Percentiles rank a stretch among this genome's conserved stretches.
phyloP scores from a whole-genome alignment of 2,797 vertebrate species.

The Mionectes olivaceus region DNA sequence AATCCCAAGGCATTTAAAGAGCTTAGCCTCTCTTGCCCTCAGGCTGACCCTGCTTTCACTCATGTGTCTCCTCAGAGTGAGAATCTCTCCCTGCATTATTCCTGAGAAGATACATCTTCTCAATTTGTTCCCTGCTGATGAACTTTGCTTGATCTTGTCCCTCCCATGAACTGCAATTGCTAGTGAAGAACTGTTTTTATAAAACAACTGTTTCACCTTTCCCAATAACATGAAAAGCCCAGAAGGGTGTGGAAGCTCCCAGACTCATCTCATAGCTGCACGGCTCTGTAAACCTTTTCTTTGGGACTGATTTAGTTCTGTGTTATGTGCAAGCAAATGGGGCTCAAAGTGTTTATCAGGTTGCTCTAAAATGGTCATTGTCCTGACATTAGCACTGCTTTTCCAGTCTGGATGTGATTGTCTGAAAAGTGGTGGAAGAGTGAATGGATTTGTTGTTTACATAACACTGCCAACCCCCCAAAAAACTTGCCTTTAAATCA shows the following conservation, averaged over 20 bases:
- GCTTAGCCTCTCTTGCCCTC: neutral
- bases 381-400: neutral
- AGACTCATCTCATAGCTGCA: neutral
- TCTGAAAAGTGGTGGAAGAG: neutral
- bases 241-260: neutral
- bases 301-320: neutral
- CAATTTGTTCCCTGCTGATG: neutral
- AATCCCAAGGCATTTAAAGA: slow-evolving; percentile 14
- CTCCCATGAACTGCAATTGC: neutral
- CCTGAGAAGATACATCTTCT: neutral
- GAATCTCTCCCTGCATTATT: neutral
- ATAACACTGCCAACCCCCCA: neutral
- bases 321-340: neutral
- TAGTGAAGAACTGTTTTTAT: neutral
- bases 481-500: neutral
- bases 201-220: neutral
- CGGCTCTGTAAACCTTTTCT: neutral
- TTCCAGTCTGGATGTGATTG: neutral
- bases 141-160: neutral
- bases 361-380: neutral
- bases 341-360: neutral
- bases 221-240: neutral
- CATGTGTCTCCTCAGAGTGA: neutral
- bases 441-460: neutral
- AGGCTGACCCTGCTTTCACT: slow-evolving; percentile 39